Base-by-base conservation (phyloP, 2,113 vertebrate genomes). In the Centropus bengalensis region DNA sequence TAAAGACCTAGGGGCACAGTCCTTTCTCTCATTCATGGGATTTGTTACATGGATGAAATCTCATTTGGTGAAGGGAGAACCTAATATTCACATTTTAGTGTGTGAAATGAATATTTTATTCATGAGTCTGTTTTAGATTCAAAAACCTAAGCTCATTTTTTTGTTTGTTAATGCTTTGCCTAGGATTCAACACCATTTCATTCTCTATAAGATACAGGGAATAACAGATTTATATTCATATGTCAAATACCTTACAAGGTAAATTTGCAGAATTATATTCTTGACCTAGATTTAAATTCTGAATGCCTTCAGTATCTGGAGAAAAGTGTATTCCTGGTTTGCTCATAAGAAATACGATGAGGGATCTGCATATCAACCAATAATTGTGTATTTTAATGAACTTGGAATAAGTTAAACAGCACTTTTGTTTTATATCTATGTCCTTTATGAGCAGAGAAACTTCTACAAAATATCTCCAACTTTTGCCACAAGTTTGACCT, bases 51-150 rank as follows among this genome's bases (percentile, higher is more conserved):
- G 40, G 44, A 64, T 81, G 40, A 86, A 91, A 90, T 24, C 64
- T 90, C 21, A 49, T 38, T 56, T 77, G 56, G 18, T 81, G 80
- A 86, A 77, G 21, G 79, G 26, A 89, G 70, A 91, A 67, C 23
- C 7, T 75, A 81, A 70, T 77, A 80, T 51, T 79, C 79, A n/a
- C 26, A 77, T 89, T 95, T 89, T 79, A 85, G 55, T 86, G 52
- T 55, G 12, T 73, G 55, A 86, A 64, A 28, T 80, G 52, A 92
- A 55, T 74, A 28, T 6, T 83, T 91, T 77, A 75, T 85, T 91
- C 59, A 82, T 15, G 77, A 67, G 77, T 82, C 36, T 14, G 21
- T 38, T 88, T 87, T 56, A 82, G 88, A 79, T 92, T 55, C n/a
- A 17, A 70, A 89, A 78, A 82, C 55, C 32, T 66, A 58, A 77